These are phyloP conservation scores for Cossypha polioptera DNA, from an alignment of 2,797 vertebrate species.

Conservation along the genomic window DNA sequence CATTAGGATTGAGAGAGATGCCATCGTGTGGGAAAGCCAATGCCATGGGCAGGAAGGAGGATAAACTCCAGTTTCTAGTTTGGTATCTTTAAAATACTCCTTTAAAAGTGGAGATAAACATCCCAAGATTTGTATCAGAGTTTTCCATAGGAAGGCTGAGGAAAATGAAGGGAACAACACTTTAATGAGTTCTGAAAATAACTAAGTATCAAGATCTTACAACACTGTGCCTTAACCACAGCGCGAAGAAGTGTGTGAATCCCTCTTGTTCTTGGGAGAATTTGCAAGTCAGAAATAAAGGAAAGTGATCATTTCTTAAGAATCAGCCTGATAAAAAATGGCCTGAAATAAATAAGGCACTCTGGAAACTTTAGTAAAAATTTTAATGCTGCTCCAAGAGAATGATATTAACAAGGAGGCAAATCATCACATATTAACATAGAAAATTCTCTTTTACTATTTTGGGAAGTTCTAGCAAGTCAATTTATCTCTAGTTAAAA, in stretches of 20 bases:
- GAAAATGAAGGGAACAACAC: background rate
- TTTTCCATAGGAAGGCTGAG: background rate
- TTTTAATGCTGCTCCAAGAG: background rate
- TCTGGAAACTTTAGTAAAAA: background rate
- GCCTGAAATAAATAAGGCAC: background rate
- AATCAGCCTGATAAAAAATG: background rate
- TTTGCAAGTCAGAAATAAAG: background rate
- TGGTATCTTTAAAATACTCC: background rate
- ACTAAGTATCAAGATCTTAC: background rate
- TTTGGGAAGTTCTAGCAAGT: background rate
- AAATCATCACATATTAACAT: background rate
- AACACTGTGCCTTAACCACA: background rate
- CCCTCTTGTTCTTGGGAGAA: background rate
- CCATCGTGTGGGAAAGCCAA: background rate
- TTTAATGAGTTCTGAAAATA: background rate
- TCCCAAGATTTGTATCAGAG: background rate
- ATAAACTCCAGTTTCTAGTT: background rate
- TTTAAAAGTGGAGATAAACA: background rate
- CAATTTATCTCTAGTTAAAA: conserved; percentile 23
- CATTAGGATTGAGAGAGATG: background rate
- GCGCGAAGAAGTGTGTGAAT: background rate
- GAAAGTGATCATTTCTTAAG: background rate
- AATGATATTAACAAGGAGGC: background rate
- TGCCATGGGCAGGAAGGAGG: background rate
- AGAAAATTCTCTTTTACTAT: background rate